Percentiles rank a stretch among this genome's conserved stretches.
Conservation (phyloP, 2,113 vertebrate genomes). For the Stercorarius parasiticus region DNA sequence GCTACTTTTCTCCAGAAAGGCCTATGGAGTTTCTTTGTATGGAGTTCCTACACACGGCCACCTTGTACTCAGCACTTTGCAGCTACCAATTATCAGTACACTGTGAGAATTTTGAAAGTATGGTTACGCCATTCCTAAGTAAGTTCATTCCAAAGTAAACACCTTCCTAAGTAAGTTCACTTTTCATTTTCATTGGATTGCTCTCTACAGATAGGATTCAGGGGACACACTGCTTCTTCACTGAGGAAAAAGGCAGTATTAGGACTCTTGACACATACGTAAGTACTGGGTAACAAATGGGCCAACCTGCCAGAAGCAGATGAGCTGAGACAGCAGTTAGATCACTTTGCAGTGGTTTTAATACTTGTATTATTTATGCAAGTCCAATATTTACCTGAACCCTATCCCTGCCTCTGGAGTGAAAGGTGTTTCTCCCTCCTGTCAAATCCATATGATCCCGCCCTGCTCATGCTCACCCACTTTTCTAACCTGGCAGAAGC, state of each 20-base stretch:
- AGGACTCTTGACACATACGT: background rate
- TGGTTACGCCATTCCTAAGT: background rate
- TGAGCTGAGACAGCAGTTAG: background rate
- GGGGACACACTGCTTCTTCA: background rate
- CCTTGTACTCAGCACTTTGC: background rate
- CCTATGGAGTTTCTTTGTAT: background rate
- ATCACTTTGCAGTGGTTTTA: background rate
- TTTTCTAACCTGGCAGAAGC: background rate
- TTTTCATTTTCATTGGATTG: background rate
- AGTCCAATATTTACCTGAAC: background rate
- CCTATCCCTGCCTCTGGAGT: background rate
- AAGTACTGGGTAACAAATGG: background rate
- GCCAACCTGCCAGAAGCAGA: background rate
- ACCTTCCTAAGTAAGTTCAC: background rate
- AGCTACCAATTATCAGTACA: background rate
- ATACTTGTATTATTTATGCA: background rate
- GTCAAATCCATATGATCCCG: background rate
- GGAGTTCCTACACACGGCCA: background rate
- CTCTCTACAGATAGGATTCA: background rate
- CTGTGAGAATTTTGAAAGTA: background rate
- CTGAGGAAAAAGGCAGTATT: background rate
- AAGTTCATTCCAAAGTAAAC: background rate
- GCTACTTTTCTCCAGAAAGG: background rate
- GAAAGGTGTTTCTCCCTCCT: background rate
- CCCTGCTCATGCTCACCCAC: background rate